Evolutionary conservation across 2,113 vertebrate genomes (phyloP), one percentile per base, ranked within the genome.

Genomic region (Eonycteris spelaea): DNA sequence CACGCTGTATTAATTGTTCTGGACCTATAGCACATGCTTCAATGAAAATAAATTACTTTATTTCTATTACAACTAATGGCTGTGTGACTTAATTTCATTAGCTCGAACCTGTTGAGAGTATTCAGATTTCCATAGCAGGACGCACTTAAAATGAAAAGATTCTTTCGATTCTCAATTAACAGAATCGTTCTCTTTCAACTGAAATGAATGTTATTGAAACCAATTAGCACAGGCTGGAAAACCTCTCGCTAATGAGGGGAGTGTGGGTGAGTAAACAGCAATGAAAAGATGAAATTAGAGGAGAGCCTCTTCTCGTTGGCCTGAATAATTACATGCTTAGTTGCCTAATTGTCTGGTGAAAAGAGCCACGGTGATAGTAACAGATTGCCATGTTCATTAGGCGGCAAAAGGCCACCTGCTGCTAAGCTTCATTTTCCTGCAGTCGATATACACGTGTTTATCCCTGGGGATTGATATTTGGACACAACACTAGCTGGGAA

Each of bases 301-400:
- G 98, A 99, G 99, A 99, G 99, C 98, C 99, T 99, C 99, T 99
- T 99, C 99, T 99, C 99, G 99, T 99, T 99, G 99, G 99, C 99
- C 99, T 99, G 99, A 99, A 99, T 99, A 99, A 99, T 99, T 99
- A 99, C 99, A 99, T 99, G 99, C 99, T 99, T 99, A 99, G 99
- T 99, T 99, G 99, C 99, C 99, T 99, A 99, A 99, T 99, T 99
- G 99, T 99, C 98, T 99, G 99, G 99, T 99, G 99, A 99, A 99
- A 99, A 99, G 99, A 98, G 95, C 98, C 30, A 98, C 98, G 97
- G 99, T 99, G 99, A 99, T 99, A 96, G 99, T 99, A 99, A 99
- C 99, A 99, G 99, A 99, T 99, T 99, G 99, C 99, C 98, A 98
- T 99, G 99, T 99, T 99, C 99, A 99, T 99, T 99, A 99, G 99